These are phyloP conservation scores for Neodiprion lecontei DNA, from an alignment of 1,140 invertebrate genomes.

Conservation along the genomic window DNA sequence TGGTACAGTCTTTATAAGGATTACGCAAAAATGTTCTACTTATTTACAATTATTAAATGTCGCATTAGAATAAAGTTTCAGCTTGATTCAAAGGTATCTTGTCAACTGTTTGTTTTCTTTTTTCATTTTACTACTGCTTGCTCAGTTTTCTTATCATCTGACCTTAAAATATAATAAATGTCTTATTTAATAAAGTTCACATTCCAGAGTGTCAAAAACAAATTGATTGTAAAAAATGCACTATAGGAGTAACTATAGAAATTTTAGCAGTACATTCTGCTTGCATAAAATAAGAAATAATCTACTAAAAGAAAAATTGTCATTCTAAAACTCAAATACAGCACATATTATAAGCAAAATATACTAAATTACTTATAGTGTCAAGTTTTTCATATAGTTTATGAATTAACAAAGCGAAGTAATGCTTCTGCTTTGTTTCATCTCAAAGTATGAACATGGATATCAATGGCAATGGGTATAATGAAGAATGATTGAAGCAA, in stretches of 20 bases:
- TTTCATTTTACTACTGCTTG: not conserved
- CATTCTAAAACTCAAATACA: not conserved
- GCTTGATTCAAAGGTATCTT: not conserved
- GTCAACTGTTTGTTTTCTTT: not conserved
- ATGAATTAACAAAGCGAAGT: too few relatives aligned
- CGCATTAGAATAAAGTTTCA: not conserved
- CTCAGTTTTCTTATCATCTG: not conserved
- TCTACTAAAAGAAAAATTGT: not conserved
- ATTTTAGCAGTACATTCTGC: too few relatives aligned
- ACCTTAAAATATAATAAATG: slow-evolving; percentile 1
- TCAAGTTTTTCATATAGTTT: too few relatives aligned
- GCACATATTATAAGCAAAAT: not conserved
- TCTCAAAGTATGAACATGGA: too few relatives aligned
- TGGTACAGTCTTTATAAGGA: not conserved
- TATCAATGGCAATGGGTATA: too few relatives aligned
- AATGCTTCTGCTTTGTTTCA: too few relatives aligned
- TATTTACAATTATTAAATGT: not conserved
- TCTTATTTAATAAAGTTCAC: not conserved
- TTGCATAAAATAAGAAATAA: not conserved
- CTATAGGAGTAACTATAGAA: not conserved
- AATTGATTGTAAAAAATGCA: not conserved
- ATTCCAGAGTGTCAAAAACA: too few relatives aligned
- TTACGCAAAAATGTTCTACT: not conserved
- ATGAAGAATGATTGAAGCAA: too few relatives aligned
- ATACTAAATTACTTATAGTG: not conserved